phyloP scores from a whole-genome alignment of 2,797 vertebrate genomes.

The Pangasius mekongensis region DNA sequence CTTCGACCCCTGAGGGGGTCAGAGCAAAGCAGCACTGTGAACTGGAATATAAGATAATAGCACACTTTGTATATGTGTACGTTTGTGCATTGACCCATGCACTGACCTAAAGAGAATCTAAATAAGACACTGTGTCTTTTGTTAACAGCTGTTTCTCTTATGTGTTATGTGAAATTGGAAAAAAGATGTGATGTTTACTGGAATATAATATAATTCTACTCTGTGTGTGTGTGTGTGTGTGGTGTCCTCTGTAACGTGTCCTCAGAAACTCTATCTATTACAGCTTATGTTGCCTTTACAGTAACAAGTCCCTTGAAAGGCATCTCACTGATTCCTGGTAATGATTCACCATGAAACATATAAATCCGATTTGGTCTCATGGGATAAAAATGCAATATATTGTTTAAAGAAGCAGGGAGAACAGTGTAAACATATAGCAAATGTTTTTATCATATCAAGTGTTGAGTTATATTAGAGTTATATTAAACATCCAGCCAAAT shows the following conservation, averaged over 20 bases:
- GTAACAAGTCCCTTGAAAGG: conserved; percentile 28
- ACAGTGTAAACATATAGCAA: neutral
- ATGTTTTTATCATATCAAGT: neutral
- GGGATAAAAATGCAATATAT: neutral
- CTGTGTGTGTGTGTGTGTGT: neutral
- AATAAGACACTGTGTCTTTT: neutral
- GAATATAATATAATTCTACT: neutral
- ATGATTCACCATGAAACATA: conserved; percentile 4
- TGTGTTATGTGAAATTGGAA: neutral
- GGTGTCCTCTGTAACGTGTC: neutral
- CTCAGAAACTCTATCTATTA: conserved; percentile 11
- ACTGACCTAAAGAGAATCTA: neutral
- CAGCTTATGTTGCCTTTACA: conserved; percentile 4
- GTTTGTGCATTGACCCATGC: neutral
- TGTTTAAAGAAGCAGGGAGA: neutral
- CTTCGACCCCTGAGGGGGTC: neutral
- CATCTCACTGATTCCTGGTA: conserved; percentile 16
- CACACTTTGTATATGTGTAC: neutral
- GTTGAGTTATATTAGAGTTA: neutral
- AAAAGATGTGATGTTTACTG: neutral
- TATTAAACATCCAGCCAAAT: neutral
- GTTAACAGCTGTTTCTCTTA: neutral
- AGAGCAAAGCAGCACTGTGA: neutral
- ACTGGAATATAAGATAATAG: neutral
- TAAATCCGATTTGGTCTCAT: neutral